phyloP scores from a whole-genome alignment of 2,888 invertebrate species.

The Ormyrus thymus region DNA sequence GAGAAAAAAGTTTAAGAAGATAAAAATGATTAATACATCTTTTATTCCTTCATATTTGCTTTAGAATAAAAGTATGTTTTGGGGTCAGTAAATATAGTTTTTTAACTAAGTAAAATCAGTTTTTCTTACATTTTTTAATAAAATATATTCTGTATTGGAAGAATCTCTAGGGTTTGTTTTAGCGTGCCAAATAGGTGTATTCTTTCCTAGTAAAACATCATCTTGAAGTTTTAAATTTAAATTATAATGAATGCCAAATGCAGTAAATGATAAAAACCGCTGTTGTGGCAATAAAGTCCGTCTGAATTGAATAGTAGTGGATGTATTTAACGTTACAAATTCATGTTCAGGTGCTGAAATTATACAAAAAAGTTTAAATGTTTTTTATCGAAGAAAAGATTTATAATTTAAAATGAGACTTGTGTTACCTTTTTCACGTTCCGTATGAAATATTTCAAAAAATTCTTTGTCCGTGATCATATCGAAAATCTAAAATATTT shows the following conservation, averaged over 20 bases:
- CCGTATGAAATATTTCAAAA: slow-evolving; percentile 36
- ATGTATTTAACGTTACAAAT: slow-evolving; percentile 34
- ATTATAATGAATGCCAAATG: slow-evolving; percentile 44
- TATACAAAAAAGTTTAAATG: not conserved
- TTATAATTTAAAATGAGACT: not conserved
- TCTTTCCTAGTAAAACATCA: slow-evolving; percentile 50
- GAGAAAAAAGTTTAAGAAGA: too few relatives aligned
- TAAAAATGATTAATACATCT: too few relatives aligned
- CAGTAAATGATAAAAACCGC: slow-evolving; percentile 50
- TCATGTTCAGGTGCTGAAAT: slow-evolving; percentile 43
- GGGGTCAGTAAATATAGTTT: not conserved
- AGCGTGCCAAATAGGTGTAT: slow-evolving; percentile 52
- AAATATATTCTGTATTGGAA: slow-evolving; percentile 30
- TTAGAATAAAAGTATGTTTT: too few relatives aligned
- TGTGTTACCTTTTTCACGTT: slow-evolving; percentile 35
- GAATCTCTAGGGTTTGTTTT: slow-evolving; percentile 38
- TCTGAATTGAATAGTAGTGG: slow-evolving; percentile 4
- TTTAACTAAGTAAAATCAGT: not conserved
- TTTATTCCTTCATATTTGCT: too few relatives aligned
- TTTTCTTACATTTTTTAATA: slow-evolving; percentile 41
- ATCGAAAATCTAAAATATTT: slow-evolving; percentile 31
- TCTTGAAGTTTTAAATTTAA: slow-evolving; percentile 44
- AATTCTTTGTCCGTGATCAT: slow-evolving; percentile 50
- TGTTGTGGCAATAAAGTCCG: slow-evolving; percentile 23
- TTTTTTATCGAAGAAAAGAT: not conserved